A percentile compares a stretch with the other conserved stretches of the same genome.
phyloP scores from a whole-genome alignment of 2,113 vertebrate genomes.

The Gymnocephalus cernua region DNA sequence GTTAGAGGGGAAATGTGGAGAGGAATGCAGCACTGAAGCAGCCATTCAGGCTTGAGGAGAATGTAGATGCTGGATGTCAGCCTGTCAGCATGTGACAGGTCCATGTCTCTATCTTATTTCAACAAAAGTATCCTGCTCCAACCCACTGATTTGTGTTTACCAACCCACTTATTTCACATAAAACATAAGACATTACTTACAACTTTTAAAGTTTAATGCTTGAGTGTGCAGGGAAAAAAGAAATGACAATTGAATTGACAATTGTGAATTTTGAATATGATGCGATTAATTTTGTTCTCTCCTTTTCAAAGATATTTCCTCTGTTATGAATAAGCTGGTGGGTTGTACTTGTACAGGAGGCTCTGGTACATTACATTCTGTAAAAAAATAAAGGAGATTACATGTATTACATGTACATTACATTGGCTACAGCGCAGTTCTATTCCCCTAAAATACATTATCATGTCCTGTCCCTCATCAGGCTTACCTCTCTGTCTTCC shows the following conservation, averaged over 20 bases:
- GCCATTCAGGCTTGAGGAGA: conserved; percentile 58
- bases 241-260: background rate
- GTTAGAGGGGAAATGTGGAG: conserved; percentile 54
- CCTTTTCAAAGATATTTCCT: background rate
- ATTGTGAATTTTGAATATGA: conserved; percentile 9
- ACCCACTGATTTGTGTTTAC: conserved; percentile 2
- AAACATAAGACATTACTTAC: background rate
- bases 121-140: conserved; percentile 7
- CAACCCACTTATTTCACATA: conserved; percentile 10
- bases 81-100: conserved; percentile 48
- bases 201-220: background rate
- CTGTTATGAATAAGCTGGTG: background rate
- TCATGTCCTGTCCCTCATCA: conserved; percentile 44
- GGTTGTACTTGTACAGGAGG: conserved; percentile 38
- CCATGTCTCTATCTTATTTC: conserved; percentile 41
- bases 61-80: conserved; percentile 31
- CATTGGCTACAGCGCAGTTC: conserved; percentile 58
- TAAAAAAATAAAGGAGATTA: conserved; percentile 48
- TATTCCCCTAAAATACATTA: conserved; percentile 41
- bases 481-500: conserved; percentile 21
- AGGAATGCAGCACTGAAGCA: conserved; percentile 72
- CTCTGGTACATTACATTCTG: conserved; percentile 25
- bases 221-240: conserved; percentile 3
- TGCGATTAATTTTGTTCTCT: background rate
- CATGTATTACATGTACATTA: too few species aligned